Evolutionary conservation across 2,797 vertebrate species (phyloP), one percentile per base, ranked within the genome.

Genomic region (Limosa lapponica): DNA sequence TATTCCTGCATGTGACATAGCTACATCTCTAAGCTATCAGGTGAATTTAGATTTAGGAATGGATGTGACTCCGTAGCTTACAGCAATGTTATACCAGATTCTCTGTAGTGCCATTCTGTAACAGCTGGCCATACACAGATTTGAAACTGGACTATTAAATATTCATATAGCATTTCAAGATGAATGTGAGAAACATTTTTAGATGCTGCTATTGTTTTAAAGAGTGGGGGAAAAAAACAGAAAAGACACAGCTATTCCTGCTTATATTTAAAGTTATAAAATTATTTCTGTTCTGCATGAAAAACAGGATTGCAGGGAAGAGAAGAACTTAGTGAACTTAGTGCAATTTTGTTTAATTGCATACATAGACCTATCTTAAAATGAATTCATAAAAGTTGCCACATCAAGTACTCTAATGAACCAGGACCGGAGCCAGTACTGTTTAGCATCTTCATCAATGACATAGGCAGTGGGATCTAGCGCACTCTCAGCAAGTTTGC

Each of bases 21-120:
- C 34, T 95, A 24, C n/a, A 51, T 77, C 82, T 86, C 90, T 89
- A 87, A 94, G 46, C 30, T 65, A 86, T 74, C 55, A 81, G 90
- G 71, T 67, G 55, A 94, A 95, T 92, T 93, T 62, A 92, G 67
- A 96, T 96, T 93, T 95, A 95, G 93, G 44, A 43, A 70, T 57
- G 43, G 52, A 70, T 77, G 59, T 70, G 75, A 95, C 77, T 94
- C 17, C 32, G 16, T 58, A 94, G 62, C 43, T 44, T 84, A 79
- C 43, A 74, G 80, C 51, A 71, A 90, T 95, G 82, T 96, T 82
- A 70, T 15, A 82, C n/a, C 7, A 25, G 39, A 85, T 93, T 96
- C 89, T 93, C 94, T 79, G 41, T 15, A 43, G 84, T 81, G 80
- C 51, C 49, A 41, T 96, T 49, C 55, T 64, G 27, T 62, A 70